Conservation (phyloP, 2,888 invertebrate species). For the Eustalomyia histrio region DNA sequence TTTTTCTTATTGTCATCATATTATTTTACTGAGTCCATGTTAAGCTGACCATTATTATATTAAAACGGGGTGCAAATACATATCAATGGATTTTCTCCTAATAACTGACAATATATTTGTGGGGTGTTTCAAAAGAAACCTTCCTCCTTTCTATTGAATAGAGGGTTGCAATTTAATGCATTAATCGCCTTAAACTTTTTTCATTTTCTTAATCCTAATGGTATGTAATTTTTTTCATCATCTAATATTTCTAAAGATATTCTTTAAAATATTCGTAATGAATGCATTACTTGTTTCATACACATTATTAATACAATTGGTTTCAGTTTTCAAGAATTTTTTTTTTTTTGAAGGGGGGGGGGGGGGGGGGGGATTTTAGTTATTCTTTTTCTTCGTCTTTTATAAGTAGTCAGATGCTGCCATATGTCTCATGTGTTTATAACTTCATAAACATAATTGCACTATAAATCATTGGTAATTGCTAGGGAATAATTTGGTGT, state of each 20-base stretch:
- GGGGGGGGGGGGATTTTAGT: too few species aligned
- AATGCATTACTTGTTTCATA: slow-evolving; percentile 21
- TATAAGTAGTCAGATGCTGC: slow-evolving; percentile 46
- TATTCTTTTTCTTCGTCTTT: background rate
- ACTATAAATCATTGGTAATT: slow-evolving; percentile 64
- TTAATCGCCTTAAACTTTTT: slow-evolving; percentile 38
- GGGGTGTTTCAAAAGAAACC: background rate
- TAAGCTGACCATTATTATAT: slow-evolving; percentile 49
- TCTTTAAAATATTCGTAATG: background rate
- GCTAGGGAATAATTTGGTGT: slow-evolving; percentile 57
- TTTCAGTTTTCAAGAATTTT: slow-evolving; percentile 27
- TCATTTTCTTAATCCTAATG: slow-evolving; percentile 48
- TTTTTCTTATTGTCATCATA: slow-evolving; percentile 39
- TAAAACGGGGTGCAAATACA: slow-evolving; percentile 39
- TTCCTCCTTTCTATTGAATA: background rate
- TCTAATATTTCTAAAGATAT: background rate
- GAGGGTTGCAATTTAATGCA: slow-evolving; percentile 51
- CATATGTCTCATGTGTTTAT: slow-evolving; percentile 62
- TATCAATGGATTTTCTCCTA: slow-evolving; percentile 22
- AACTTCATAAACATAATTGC: slow-evolving; percentile 63
- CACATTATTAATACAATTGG: slow-evolving; percentile 26
- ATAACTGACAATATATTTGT: background rate
- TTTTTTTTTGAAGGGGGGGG: too few species aligned
- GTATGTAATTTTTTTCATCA: slow-evolving; percentile 39
- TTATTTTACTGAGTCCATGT: slow-evolving; percentile 33